Percentiles rank a stretch among this genome's conserved stretches.
Evolutionary conservation across 92 coral and sea anemone species (phyloP).

Genomic region (Heteractis magnifica): DNA sequence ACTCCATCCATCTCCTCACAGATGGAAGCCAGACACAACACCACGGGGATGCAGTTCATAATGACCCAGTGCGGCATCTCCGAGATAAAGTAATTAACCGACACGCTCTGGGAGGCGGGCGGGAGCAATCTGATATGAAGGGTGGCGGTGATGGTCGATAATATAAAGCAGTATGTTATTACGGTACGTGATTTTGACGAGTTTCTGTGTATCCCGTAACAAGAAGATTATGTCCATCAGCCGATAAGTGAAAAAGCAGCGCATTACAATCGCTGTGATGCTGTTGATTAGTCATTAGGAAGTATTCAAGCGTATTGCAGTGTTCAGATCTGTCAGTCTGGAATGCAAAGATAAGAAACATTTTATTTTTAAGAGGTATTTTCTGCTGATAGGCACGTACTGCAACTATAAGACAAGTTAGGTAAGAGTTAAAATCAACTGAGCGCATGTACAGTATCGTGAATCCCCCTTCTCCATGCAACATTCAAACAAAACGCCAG

Average conservation of each 20-base stretch:
- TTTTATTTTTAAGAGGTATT: too few species aligned
- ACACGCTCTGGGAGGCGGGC: conserved; percentile 63
- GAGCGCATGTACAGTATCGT: too few species aligned
- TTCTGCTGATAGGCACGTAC: not conserved
- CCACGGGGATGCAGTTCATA: conserved; percentile 52
- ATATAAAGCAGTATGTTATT: conserved; percentile 33
- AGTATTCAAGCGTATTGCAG: not conserved
- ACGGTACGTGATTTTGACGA: conserved; percentile 51
- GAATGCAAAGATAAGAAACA: not conserved
- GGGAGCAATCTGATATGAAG: conserved; percentile 25
- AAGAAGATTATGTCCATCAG: conserved; percentile 36
- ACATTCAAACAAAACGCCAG: too few species aligned
- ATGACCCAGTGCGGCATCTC: conserved; percentile 55
- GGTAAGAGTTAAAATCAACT: too few species aligned
- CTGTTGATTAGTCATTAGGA: not conserved
- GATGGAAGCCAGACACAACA: conserved; percentile 70
- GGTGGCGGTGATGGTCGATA: conserved; percentile 50
- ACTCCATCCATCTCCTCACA: conserved; percentile 61
- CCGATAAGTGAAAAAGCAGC: conserved; percentile 39
- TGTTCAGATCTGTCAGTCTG: conserved; percentile 1
- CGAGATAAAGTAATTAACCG: conserved; percentile 52
- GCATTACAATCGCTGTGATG: not conserved
- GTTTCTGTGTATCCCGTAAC: conserved; percentile 42
- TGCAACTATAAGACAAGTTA: too few species aligned
- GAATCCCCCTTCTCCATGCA: too few species aligned